These are phyloP conservation scores for Daubentonia madagascariensis DNA, from an alignment of 2,113 vertebrate genomes.

Conservation along the genomic window DNA sequence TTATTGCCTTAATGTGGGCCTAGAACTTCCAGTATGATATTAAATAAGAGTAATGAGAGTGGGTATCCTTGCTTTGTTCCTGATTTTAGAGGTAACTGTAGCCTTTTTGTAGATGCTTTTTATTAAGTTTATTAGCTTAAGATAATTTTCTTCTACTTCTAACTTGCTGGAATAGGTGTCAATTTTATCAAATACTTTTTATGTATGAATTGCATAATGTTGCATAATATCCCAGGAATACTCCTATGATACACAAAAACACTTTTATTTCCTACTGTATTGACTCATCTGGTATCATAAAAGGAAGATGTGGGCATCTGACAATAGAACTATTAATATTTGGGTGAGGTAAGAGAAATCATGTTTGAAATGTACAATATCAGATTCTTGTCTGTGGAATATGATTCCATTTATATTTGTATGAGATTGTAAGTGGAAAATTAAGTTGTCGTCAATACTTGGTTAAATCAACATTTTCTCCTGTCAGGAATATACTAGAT, in stretches of 20 bases:
- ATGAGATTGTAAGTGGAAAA: not conserved
- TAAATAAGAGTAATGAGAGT: not conserved
- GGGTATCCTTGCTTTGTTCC: not conserved
- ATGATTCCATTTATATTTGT: not conserved
- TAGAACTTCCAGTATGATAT: not conserved
- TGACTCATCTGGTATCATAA: not conserved
- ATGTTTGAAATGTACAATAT: not conserved
- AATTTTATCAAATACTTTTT: not conserved
- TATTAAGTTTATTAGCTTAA: not conserved
- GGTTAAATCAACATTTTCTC: not conserved
- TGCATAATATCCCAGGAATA: not conserved
- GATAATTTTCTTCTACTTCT: not conserved
- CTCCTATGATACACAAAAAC: not conserved
- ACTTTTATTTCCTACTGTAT: not conserved
- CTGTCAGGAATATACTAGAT: not conserved
- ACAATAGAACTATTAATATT: not conserved
- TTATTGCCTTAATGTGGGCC: not conserved
- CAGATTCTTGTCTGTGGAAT: not conserved
- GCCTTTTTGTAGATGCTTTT: not conserved
- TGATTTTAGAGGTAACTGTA: not conserved
- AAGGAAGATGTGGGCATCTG: not conserved
- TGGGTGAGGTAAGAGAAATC: not conserved
- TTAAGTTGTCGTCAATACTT: not conserved
- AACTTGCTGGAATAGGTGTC: not conserved
- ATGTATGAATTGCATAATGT: not conserved